Evolutionary conservation across 2,113 vertebrate genomes (phyloP).

Genomic region (Leucoraja erinaceus): DNA sequence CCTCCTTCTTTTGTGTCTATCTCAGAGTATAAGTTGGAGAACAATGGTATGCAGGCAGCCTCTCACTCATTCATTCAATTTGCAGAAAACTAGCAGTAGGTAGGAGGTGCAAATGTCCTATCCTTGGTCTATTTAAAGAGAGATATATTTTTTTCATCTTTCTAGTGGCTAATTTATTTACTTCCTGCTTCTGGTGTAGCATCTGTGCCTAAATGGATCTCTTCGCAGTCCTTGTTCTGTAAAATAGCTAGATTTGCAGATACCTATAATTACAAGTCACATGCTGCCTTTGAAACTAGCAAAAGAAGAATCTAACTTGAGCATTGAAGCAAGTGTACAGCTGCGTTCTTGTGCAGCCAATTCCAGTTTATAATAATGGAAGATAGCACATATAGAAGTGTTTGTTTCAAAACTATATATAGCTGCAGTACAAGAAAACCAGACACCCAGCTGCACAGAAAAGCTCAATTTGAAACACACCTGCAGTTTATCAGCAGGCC

Average conservation of each 20-base stretch:
- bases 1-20: no score
- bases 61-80: not conserved
- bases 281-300: not conserved
- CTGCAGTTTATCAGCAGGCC: slow-evolving; percentile 20
- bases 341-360: not conserved
- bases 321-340: not conserved
- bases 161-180: not conserved
- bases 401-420: slow-evolving; percentile 16
- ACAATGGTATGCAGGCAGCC: not conserved
- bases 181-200: not conserved
- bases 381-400: no score
- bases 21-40: not conserved
- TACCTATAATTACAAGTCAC: slow-evolving; percentile 29
- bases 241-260: not conserved
- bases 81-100: not conserved
- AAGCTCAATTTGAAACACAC: slow-evolving; percentile 5
- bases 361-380: not conserved
- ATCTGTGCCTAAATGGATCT: not conserved
- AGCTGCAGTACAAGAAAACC: not conserved
- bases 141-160: not conserved
- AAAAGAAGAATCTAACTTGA: not conserved
- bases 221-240: not conserved
- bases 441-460: not conserved
- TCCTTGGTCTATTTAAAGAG: not conserved
- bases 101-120: not conserved